These are phyloP conservation scores for Brenthis daphne DNA, from an alignment of 2,888 invertebrate species.

Conservation along the genomic window DNA sequence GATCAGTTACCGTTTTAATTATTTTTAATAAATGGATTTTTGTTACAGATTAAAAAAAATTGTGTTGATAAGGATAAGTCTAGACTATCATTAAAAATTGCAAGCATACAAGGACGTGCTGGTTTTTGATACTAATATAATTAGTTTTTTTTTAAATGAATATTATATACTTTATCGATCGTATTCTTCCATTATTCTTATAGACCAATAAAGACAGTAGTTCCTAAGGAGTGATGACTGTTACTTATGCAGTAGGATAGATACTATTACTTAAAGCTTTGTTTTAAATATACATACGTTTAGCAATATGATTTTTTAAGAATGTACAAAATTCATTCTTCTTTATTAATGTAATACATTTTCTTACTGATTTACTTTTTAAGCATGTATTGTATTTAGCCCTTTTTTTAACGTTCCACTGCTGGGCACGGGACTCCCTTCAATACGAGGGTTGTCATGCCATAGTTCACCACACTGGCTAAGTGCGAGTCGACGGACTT, in stretches of 20 bases:
- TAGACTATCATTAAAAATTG: conserved; percentile 52
- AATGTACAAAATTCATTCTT: too few species aligned
- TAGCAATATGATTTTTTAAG: not conserved
- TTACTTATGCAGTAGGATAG: not conserved
- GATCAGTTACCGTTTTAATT: too few species aligned
- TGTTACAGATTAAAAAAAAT: conserved; percentile 30
- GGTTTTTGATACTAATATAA: conserved; percentile 48
- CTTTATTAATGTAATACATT: too few species aligned
- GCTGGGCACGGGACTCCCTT: too few species aligned
- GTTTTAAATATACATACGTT: not conserved
- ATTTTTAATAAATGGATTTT: not conserved
- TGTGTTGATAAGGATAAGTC: conserved; percentile 11
- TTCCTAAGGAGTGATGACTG: not conserved
- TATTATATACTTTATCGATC: too few species aligned
- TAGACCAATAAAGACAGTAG: conserved; percentile 6
- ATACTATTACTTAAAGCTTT: not conserved
- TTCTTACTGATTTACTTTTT: too few species aligned
- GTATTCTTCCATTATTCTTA: conserved; percentile 6
- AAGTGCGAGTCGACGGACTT: too few species aligned
- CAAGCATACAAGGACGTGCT: conserved; percentile 57
- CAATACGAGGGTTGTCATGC: too few species aligned
- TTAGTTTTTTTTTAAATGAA: not conserved
- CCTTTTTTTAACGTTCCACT: too few species aligned
- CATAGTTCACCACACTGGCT: too few species aligned
- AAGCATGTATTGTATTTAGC: too few species aligned